Evolutionary conservation across 2,888 invertebrate species (phyloP), one percentile per base, ranked within the genome.

Genomic region (Elgonia sp.): DNA sequence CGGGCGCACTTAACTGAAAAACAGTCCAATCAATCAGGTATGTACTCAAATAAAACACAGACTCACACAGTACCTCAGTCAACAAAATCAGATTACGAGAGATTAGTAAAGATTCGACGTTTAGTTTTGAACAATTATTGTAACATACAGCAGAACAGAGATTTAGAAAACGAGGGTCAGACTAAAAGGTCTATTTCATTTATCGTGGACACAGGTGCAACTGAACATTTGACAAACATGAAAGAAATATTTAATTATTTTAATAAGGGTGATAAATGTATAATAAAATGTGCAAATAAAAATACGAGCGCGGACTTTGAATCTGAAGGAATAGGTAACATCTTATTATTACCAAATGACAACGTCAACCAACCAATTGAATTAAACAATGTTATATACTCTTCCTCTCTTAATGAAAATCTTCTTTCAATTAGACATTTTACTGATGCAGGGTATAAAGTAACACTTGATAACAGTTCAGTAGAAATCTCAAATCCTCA

Each of bases 281-380:
- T 77, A 46, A 87, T 87, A 10, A 87, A 83, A 83, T 87, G 86
- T 42, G 83, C 73, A 21, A 87, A 87, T 46, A 87, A 87, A 60
- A 53, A 79, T 46, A 37, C 20, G 0, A 60, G n/a, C 9, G 86
- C 83, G 7, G 83, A 87, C 60, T 21, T 86, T 14, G 18, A 21
- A 50, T 53, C 67, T 20, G 42, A 73, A 21, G 83, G 83, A 16
- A 65, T 20, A 57, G 87, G 87, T 0, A 62, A 20, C 9, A 42
- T 83, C 20, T 6, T 12, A n/a, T 10, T 73, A 20, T 40, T 65
- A 14, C 16, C 46, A 39, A 73, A 75, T 14, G 37, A 50, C 8
- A 16, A 65, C 0, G 62, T 18, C 0, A 18, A 18, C 7, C 65
- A 55, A n/a, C 20, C 21, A 20, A 12, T 81, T 4, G 20, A 75